Conservation (phyloP, 92 coral and sea anemone species). For the Epizoanthus scotinus region DNA sequence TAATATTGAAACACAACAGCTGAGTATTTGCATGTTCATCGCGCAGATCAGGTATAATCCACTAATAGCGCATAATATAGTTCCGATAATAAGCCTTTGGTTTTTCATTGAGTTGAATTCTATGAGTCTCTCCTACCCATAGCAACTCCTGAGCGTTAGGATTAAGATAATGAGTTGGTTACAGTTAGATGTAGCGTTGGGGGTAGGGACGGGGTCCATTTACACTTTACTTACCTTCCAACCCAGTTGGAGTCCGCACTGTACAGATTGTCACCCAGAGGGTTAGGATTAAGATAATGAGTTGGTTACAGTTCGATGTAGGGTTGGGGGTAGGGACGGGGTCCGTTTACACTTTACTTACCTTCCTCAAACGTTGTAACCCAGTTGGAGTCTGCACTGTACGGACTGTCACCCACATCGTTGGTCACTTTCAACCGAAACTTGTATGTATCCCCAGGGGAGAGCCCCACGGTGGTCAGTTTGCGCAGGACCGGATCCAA, state of each 20-base stretch:
- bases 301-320: no score
- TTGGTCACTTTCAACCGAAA: conserved; percentile 91
- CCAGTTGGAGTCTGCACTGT: conserved; percentile 74
- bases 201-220: background rate
- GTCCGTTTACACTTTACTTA: conserved; percentile 9
- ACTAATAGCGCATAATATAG: background rate
- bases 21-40: no score
- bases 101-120: no score
- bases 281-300: no score
- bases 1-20: background rate
- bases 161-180: no score
- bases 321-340: no score
- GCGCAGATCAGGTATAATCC: no score
- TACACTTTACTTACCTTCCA: conserved; percentile 47
- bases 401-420: conserved; percentile 85
- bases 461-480: conserved; percentile 77
- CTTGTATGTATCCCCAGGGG: conserved; percentile 74
- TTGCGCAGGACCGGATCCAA: conserved; percentile 56
- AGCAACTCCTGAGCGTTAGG: background rate
- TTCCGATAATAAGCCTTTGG: no score
- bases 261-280: conserved; percentile 43
- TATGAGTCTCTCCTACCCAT: no score
- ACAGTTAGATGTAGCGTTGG: no score
- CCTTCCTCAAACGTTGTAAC: conserved; percentile 74
- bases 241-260: conserved; percentile 79